phyloP scores from a whole-genome alignment of 2,797 vertebrate species.

The Microchirus variegatus region DNA sequence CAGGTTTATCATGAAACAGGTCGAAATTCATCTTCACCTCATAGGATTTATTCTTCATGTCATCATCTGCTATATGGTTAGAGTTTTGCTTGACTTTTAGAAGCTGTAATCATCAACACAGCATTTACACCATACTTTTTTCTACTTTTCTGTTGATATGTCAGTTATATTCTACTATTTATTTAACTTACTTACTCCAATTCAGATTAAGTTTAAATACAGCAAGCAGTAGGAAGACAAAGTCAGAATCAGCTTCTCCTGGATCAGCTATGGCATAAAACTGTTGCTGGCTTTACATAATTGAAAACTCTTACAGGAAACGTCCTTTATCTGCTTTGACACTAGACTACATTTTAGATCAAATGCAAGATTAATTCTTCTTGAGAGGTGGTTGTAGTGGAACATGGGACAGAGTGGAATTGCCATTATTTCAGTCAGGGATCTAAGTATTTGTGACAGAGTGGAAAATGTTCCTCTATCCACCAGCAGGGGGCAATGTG shows the following conservation, averaged over 20 bases:
- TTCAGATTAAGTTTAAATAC: too few species aligned
- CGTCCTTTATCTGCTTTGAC: not conserved
- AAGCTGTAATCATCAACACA: too few species aligned
- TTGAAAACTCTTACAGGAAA: not conserved
- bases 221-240: too few species aligned
- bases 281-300: not conserved
- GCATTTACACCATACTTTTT: too few species aligned
- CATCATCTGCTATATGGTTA: too few species aligned
- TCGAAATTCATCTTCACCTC: not conserved
- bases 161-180: too few species aligned
- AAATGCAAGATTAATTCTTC: not conserved
- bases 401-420: not conserved
- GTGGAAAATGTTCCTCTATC: not conserved
- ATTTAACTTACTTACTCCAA: too few species aligned
- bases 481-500: constrained; percentile 68
- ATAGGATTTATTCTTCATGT: not conserved
- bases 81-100: too few species aligned
- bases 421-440: not conserved
- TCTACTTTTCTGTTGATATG: too few species aligned
- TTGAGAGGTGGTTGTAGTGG: not conserved
- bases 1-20: not conserved
- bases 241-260: not conserved
- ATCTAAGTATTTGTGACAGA: not conserved
- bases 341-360: not conserved
- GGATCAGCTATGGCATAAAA: not conserved